Evolutionary conservation across 1,140 invertebrate genomes (phyloP).

Genomic region (Pachyrhynchus sulphureomaculatus): DNA sequence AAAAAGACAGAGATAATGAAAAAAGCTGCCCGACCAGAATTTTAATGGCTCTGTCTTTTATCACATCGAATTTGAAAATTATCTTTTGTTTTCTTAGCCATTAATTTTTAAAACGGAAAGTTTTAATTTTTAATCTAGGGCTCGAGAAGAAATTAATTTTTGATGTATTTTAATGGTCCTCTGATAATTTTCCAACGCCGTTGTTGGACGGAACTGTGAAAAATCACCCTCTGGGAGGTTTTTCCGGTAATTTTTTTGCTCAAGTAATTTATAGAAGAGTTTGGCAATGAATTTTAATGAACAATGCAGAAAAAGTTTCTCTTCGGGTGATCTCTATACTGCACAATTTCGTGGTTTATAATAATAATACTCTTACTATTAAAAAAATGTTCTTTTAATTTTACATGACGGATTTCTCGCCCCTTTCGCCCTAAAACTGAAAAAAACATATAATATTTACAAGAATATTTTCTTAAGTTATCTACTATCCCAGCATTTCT

Average conservation of each 20-base stretch:
- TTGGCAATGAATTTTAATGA: slow-evolving; percentile 14
- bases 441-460: too few relatives aligned
- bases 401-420: too few relatives aligned
- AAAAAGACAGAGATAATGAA: slow-evolving; percentile 39
- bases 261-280: slow-evolving; percentile 14
- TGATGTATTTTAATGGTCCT: slow-evolving; percentile 45
- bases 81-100: slow-evolving; percentile 50
- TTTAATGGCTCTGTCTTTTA: slow-evolving; percentile 33
- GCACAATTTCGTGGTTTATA: too few relatives aligned
- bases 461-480: too few relatives aligned
- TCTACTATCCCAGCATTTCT: too few relatives aligned
- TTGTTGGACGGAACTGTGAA: slow-evolving; percentile 15
- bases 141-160: slow-evolving; percentile 46
- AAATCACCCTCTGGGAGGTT: slow-evolving; percentile 20
- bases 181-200: slow-evolving; percentile 41
- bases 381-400: too few relatives aligned
- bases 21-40: slow-evolving; percentile 31
- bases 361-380: too few relatives aligned
- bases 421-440: too few relatives aligned
- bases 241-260: slow-evolving; percentile 18
- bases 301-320: neutral
- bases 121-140: slow-evolving; percentile 50
- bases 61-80: slow-evolving; percentile 48
- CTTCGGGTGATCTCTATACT: too few relatives aligned
- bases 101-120: slow-evolving; percentile 48